Conservation (phyloP, 2,797 vertebrate species). For the Acomys russatus region DNA sequence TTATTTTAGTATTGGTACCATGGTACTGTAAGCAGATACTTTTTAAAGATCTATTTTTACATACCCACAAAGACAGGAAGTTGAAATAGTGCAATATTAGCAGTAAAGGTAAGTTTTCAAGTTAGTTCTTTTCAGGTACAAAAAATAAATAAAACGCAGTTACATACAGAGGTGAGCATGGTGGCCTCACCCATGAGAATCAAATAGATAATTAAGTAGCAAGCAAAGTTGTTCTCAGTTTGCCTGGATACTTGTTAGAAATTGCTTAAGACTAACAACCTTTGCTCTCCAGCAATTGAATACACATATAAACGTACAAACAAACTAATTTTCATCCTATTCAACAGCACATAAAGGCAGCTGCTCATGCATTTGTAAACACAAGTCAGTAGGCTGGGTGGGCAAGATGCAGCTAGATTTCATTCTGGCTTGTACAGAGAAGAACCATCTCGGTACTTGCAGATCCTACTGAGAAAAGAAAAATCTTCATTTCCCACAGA, state of each 20-base stretch:
- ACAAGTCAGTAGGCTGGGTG: neutral
- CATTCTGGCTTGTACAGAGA: neutral
- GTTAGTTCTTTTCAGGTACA: slow-evolving; percentile 10
- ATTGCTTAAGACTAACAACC: slow-evolving; percentile 48
- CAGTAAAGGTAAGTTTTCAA: slow-evolving; percentile 28
- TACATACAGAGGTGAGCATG: slow-evolving; percentile 51
- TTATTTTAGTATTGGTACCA: neutral
- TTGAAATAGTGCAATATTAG: slow-evolving; percentile 28
- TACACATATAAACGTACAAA: neutral
- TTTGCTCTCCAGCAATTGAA: neutral
- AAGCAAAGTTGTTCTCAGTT: slow-evolving; percentile 43
- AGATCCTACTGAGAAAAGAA: slow-evolving; percentile 46
- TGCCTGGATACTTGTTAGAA: slow-evolving; percentile 7
- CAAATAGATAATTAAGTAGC: slow-evolving; percentile 51
- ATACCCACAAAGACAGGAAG: slow-evolving; percentile 14
- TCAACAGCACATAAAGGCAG: neutral
- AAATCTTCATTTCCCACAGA: neutral
- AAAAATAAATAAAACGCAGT: neutral
- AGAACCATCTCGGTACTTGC: neutral
- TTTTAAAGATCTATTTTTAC: neutral
- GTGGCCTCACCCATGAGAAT: slow-evolving; percentile 2
- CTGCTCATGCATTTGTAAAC: neutral
- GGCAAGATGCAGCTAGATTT: neutral
- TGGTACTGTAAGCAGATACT: neutral
- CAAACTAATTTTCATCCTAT: neutral